Evolutionary conservation across 2,113 vertebrate genomes (phyloP).

Genomic region (Cebus imitator): DNA sequence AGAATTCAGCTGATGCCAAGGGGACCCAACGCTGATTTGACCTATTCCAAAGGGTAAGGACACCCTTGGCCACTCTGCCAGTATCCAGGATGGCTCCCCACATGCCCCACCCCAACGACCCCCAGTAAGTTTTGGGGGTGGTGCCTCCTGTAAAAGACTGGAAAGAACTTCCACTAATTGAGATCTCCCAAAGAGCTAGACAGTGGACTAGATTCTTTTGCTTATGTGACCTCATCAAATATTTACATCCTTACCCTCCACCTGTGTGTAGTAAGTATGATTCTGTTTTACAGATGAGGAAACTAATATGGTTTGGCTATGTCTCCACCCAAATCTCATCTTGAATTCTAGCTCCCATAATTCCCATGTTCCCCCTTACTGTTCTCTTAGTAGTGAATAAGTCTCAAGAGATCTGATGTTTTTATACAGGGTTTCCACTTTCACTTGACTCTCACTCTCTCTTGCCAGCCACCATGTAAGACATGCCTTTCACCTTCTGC

Average conservation of each 20-base stretch:
- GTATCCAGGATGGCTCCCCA: not conserved
- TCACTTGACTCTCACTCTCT: no score
- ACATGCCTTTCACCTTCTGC: no score
- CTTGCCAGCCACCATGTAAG: no score
- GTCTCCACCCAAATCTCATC: no score
- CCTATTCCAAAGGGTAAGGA: not conserved
- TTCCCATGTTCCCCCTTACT: no score
- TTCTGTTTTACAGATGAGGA: not conserved
- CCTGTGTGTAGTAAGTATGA: not conserved
- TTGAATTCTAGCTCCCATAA: no score
- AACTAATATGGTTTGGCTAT: not conserved
- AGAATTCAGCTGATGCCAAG: not conserved
- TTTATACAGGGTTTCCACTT: no score
- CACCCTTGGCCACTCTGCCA: not conserved
- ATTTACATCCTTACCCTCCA: not conserved
- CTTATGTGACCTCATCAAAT: not conserved
- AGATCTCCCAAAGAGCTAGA: not conserved
- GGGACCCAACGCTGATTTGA: not conserved
- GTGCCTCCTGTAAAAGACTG: not conserved
- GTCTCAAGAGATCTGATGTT: no score
- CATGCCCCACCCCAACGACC: not conserved
- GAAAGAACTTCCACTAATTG: not conserved
- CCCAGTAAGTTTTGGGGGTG: not conserved
- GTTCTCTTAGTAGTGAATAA: no score
- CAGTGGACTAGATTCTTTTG: not conserved